Percentiles rank a stretch among this genome's conserved stretches.
Evolutionary conservation across 2,888 invertebrate genomes (phyloP).

Genomic region (Callyntrura guangdongensis): DNA sequence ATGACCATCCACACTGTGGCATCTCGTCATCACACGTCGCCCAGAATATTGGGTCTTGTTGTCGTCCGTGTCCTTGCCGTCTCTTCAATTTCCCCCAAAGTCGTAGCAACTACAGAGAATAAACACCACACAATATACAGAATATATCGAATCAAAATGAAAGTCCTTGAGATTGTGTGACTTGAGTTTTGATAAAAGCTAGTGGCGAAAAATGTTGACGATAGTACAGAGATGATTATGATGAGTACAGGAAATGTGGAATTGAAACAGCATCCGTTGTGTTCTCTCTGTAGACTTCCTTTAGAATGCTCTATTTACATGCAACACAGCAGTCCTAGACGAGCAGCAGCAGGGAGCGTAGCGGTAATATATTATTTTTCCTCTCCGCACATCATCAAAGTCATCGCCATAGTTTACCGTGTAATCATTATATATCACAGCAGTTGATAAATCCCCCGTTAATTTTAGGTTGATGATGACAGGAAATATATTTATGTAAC

Average conservation of each 20-base stretch:
- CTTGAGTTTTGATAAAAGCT: background rate
- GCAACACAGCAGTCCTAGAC: no score
- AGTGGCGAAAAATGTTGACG: background rate
- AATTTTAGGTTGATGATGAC: background rate
- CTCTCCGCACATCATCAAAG: background rate
- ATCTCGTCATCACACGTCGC: background rate
- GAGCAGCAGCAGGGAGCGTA: background rate
- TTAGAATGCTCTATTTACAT: background rate
- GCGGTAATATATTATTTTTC: background rate
- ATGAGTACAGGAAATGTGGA: constrained; percentile 28
- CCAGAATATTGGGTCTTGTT: no score
- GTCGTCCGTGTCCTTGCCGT: no score
- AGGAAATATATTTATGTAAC: background rate
- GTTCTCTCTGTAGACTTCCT: no score
- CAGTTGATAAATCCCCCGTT: background rate
- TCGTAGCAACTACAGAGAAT: no score
- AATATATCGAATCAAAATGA: background rate
- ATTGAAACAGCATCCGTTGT: constrained; percentile 39
- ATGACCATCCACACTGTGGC: background rate
- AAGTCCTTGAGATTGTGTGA: constrained; percentile 48
- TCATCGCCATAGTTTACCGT: no score
- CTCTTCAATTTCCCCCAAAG: no score
- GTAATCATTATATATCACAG: constrained; percentile 6
- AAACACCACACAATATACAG: no score
- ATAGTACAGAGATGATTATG: background rate